Percentiles rank a stretch among this genome's conserved stretches.
Evolutionary conservation across 2,888 invertebrate genomes (phyloP).

Genomic region (Drosophila subsilvestris): DNA sequence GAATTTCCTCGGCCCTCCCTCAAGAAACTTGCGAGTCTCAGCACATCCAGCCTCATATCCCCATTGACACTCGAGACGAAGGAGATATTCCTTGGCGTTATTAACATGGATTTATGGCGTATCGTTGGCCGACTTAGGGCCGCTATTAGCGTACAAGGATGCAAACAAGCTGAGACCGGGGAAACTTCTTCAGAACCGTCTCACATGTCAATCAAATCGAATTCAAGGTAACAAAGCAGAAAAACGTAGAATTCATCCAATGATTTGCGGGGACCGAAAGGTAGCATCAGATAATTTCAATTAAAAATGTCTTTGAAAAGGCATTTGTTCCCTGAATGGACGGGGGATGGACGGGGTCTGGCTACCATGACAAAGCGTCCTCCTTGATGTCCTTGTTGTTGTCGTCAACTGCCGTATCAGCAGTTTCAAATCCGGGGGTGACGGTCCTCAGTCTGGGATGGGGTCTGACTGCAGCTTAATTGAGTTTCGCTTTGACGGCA

Average conservation of each 20-base stretch:
- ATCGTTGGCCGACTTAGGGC: conserved; percentile 69
- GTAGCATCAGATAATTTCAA: conserved; percentile 76
- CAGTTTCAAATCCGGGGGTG: conserved; percentile 67
- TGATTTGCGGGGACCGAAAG: conserved; percentile 42
- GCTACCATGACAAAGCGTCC: conserved; percentile 61
- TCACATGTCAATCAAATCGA: conserved; percentile 42
- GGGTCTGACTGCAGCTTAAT: conserved; percentile 65
- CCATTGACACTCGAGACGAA: conserved; percentile 15
- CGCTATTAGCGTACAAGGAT: conserved; percentile 70
- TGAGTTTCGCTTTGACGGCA: conserved; percentile 79
- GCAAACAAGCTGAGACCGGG: conserved; percentile 63
- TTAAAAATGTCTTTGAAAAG: conserved; percentile 74
- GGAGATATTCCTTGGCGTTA: conserved; percentile 50
- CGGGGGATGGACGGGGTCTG: background rate
- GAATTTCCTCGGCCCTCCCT: conserved; percentile 14
- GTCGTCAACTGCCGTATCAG: conserved; percentile 65
- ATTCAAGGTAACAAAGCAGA: conserved; percentile 63
- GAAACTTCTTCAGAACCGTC: conserved; percentile 9
- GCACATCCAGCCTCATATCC: conserved; percentile 40
- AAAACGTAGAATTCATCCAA: conserved; percentile 60
- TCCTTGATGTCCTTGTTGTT: conserved; percentile 66
- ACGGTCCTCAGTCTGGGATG: background rate
- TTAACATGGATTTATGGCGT: conserved; percentile 78
- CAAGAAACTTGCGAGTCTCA: conserved; percentile 41
- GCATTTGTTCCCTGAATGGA: conserved; percentile 57